phyloP scores from a whole-genome alignment of 2,797 vertebrate species.

The Phylloscopus collybita region DNA sequence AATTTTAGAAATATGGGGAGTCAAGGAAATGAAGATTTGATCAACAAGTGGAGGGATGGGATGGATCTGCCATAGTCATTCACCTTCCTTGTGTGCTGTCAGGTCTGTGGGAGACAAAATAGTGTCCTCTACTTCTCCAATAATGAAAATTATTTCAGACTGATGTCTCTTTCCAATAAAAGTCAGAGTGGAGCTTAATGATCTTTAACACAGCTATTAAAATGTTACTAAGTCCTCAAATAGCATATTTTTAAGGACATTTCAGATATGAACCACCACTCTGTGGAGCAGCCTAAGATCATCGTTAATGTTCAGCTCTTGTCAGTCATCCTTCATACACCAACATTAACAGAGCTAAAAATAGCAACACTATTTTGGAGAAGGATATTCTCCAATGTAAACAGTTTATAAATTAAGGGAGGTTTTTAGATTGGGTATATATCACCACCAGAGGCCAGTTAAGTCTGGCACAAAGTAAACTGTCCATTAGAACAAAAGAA shows the following conservation, averaged over 20 bases:
- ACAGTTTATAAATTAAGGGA: background rate
- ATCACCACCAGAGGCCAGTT: background rate
- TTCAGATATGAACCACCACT: background rate
- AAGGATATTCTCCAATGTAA: background rate
- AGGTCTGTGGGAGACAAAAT: background rate
- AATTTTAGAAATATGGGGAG: background rate
- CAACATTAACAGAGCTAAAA: constrained; percentile 15
- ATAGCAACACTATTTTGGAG: background rate
- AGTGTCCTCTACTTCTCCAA: background rate
- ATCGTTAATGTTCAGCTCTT: background rate
- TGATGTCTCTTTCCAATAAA: background rate
- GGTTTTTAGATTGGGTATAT: background rate
- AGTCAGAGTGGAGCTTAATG: background rate
- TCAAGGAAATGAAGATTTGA: background rate
- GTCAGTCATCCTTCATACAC: background rate
- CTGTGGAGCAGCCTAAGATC: background rate
- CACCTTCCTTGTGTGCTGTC: background rate
- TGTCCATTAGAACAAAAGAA: background rate
- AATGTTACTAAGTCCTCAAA: background rate
- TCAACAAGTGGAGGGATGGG: background rate
- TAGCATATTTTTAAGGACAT: background rate
- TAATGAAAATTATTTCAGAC: background rate
- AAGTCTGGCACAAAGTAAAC: background rate
- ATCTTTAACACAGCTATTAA: background rate
- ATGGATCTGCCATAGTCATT: background rate